A percentile compares a stretch with the other conserved stretches of the same genome.
Conservation (phyloP, 1,140 invertebrate genomes). For the Anastrepha obliqua region DNA sequence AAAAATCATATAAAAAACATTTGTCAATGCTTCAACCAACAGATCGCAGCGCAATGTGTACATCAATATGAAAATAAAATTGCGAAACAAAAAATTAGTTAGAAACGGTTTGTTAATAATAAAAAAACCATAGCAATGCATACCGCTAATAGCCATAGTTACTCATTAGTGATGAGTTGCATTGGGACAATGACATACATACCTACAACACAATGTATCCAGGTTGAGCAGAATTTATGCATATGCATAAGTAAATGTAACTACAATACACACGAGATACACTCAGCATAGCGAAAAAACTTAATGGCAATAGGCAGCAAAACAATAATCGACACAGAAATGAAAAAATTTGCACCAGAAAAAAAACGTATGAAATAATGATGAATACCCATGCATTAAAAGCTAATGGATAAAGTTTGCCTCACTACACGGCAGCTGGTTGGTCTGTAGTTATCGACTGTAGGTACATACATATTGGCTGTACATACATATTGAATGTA, state of each 20-base stretch:
- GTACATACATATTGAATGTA: too few species aligned
- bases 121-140: neutral
- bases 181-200: neutral
- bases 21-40: neutral
- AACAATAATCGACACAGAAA: conserved; percentile 26
- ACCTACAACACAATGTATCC: neutral
- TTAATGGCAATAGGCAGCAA: conserved; percentile 2
- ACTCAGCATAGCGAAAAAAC: too few species aligned
- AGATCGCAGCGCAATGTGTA: neutral
- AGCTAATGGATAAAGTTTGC: conserved; percentile 48
- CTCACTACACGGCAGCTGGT: neutral
- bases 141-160: neutral
- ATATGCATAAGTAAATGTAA: neutral
- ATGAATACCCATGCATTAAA: conserved; percentile 13
- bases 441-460: neutral
- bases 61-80: neutral
- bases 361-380: neutral
- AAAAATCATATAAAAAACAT: too few species aligned
- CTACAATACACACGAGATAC: too few species aligned
- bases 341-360: neutral
- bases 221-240: too few species aligned
- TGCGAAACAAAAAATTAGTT: neutral
- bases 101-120: neutral
- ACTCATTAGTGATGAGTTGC: neutral
- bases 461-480: too few species aligned